Evolutionary conservation across 2,888 invertebrate genomes (phyloP).

Genomic region (Galerucella calmariensis): DNA sequence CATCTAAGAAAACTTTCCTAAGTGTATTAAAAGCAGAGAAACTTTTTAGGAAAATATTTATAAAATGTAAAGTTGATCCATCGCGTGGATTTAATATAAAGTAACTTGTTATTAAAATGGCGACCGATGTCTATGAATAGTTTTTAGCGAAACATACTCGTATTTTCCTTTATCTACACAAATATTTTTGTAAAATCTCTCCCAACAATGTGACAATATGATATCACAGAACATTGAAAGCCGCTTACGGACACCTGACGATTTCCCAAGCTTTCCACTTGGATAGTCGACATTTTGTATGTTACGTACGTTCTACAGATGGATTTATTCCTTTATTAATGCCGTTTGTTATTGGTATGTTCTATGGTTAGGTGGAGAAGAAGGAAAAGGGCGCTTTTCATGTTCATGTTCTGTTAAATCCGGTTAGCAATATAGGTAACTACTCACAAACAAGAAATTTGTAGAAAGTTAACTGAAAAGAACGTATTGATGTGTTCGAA

Average conservation of each 20-base stretch:
- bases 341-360: conserved; percentile 35
- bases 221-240: conserved; percentile 27
- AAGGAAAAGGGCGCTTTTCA: conserved; percentile 18
- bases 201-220: conserved; percentile 4
- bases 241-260: conserved; percentile 36
- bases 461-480: background rate
- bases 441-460: background rate
- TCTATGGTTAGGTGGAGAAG: conserved; percentile 23
- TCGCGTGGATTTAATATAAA: background rate
- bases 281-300: conserved; percentile 12
- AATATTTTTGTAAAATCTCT: conserved; percentile 16
- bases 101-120: too few species aligned
- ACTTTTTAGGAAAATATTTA: background rate
- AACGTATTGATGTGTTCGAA: background rate
- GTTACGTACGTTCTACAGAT: conserved; percentile 27
- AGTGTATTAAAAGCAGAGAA: background rate
- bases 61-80: background rate
- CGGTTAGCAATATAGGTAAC: conserved; percentile 6
- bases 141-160: background rate
- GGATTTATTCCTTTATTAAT: conserved; percentile 33
- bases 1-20: too few species aligned
- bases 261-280: conserved; percentile 27
- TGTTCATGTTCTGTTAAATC: conserved; percentile 27
- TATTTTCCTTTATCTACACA: background rate
- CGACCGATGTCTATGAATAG: too few species aligned